These are phyloP conservation scores for Pachypanchax playfairii DNA, from an alignment of 2,113 vertebrate species.

Conservation along the genomic window DNA sequence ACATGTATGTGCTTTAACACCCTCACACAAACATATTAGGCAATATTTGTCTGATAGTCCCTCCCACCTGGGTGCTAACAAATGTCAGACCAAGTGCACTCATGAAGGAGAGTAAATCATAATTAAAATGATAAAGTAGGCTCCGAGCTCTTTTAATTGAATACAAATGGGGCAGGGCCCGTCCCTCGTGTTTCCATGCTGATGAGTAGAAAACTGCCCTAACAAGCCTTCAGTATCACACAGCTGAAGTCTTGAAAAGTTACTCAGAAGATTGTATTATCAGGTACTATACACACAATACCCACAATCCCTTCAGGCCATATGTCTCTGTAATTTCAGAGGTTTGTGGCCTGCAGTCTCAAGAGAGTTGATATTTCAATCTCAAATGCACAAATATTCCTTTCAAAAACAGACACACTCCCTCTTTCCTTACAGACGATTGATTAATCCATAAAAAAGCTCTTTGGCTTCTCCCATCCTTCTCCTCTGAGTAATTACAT, in stretches of 20 bases:
- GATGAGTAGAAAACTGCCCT: constrained; percentile 27
- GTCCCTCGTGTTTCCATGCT: constrained; percentile 9
- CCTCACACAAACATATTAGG: constrained; percentile 1
- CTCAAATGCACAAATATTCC: constrained; percentile 40
- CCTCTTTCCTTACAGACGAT: constrained; percentile 51
- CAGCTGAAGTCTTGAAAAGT: constrained; percentile 20
- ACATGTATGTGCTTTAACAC: background rate
- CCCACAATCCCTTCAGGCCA: constrained; percentile 2
- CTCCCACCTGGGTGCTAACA: constrained; percentile 22
- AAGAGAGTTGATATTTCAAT: constrained; percentile 34
- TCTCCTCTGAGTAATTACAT: constrained; percentile 61
- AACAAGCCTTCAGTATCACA: constrained; percentile 7
- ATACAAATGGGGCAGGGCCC: constrained; percentile 46
- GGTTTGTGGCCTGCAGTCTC: constrained; percentile 9
- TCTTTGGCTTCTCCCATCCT: constrained; percentile 41
- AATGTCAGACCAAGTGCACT: constrained; percentile 2
- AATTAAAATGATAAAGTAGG: constrained; percentile 50
- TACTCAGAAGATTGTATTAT: constrained; percentile 13
- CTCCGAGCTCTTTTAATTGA: constrained; percentile 45
- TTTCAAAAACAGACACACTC: constrained; percentile 53
- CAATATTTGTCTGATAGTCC: constrained; percentile 13
- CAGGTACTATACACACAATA: constrained; percentile 9
- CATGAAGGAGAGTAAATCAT: constrained; percentile 46
- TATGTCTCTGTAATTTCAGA: constrained; percentile 38
- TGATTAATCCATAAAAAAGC: constrained; percentile 70